Percentiles rank a stretch among this genome's conserved stretches.
phyloP scores from a whole-genome alignment of 2,888 invertebrate genomes.

The Mellilla xanthometata region DNA sequence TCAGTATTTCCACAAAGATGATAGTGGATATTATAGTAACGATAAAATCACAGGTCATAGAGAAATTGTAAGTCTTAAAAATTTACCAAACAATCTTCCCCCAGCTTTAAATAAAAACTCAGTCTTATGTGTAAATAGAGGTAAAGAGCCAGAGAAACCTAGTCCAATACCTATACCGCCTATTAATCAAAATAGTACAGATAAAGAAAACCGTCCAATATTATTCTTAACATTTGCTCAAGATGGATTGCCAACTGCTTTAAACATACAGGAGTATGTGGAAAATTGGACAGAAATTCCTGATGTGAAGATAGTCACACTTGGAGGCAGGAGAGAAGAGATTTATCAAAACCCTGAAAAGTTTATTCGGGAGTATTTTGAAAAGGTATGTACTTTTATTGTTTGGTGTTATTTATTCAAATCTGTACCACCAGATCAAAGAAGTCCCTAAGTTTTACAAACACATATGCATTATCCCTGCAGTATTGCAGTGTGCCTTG shows the following conservation, averaged over 20 bases:
- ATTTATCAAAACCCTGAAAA: constrained; percentile 79
- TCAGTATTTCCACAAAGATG: constrained; percentile 65
- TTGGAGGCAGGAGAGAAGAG: constrained; percentile 74
- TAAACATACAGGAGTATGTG: constrained; percentile 73
- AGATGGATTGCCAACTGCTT: constrained; percentile 74
- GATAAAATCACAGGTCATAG: constrained; percentile 53
- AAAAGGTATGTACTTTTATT: constrained; percentile 73
- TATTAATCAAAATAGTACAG: constrained; percentile 38
- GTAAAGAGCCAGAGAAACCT: constrained; percentile 49
- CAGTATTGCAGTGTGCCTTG: too few species aligned
- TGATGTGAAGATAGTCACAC: constrained; percentile 62
- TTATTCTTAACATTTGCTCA: constrained; percentile 80
- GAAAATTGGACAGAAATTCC: constrained; percentile 65
- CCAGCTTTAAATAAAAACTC: constrained; percentile 63
- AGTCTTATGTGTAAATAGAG: constrained; percentile 39
- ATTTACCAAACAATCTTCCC: constrained; percentile 63
- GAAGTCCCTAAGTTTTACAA: too few species aligned
- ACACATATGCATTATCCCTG: too few species aligned
- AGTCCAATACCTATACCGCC: constrained; percentile 43
- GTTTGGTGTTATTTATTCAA: too few species aligned
- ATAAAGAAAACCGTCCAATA: constrained; percentile 54
- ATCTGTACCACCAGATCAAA: too few species aligned
- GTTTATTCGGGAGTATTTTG: constrained; percentile 80
- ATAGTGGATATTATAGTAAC: constrained; percentile 71
- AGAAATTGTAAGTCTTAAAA: constrained; percentile 65